A percentile compares a stretch with the other conserved stretches of the same genome.
Evolutionary conservation across 2,797 vertebrate species (phyloP).

Genomic region (Sylvilagus floridanus): DNA sequence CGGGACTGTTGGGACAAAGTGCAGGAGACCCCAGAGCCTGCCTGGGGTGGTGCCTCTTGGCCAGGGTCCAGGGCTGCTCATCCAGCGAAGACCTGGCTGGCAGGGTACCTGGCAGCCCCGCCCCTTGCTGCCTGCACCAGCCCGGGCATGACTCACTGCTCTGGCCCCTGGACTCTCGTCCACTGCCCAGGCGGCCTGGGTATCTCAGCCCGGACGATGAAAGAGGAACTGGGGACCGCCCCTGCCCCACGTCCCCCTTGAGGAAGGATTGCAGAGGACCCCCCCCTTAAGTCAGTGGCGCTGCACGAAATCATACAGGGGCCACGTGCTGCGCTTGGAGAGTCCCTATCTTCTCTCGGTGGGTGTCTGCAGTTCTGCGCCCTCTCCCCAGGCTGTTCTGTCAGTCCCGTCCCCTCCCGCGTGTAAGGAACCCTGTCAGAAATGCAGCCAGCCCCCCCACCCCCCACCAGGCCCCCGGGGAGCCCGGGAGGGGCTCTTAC

Average conservation of each 20-base stretch:
- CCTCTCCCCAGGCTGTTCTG: background rate
- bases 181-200: background rate
- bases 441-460: background rate
- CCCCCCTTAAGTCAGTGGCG: constrained; percentile 23
- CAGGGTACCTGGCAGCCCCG: background rate
- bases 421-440: background rate
- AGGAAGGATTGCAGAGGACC: background rate
- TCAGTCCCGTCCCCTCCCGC: background rate
- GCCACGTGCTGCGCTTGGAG: background rate
- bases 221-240: background rate
- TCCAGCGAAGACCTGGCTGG: background rate
- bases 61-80: background rate
- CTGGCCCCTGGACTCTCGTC: background rate
- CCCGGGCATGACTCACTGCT: background rate
- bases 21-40: background rate
- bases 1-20: background rate
- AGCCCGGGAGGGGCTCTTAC: constrained; percentile 85
- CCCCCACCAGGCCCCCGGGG: background rate
- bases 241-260: background rate
- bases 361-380: background rate
- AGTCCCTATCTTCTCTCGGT: background rate
- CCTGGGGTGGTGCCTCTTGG: background rate
- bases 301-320: background rate
- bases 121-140: background rate
- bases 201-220: background rate